Evolutionary conservation across 1,140 invertebrate genomes (phyloP), one percentile per base, ranked within the genome.

Genomic region (Teleogryllus occipitalis): DNA sequence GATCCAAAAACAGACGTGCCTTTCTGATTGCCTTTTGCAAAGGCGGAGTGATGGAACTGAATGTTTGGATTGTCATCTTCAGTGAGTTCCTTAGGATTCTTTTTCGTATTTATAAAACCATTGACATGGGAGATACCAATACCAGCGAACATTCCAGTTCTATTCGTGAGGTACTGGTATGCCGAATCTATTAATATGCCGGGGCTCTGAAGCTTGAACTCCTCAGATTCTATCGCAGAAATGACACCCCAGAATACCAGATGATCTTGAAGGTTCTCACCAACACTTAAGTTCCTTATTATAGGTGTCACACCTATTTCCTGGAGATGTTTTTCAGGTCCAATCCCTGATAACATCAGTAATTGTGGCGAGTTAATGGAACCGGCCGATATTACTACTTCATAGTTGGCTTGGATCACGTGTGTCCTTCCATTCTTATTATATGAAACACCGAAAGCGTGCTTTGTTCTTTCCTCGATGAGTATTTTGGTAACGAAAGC

Each of bases 221-320:
- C 21, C 73, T 89, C 84, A 83, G 91, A 86, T 27, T 83, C 76
- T 0, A 93, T 88, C 5, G 89, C 84, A 82, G 93, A 94, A 7
- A 90, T 89, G 5, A 95, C 80, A 0, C 91, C 91, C 2, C 92
- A 92, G 7, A 91, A 88, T 0, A 91, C 90, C 21, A 93, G 90
- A 81, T 96, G 94, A 84, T 96, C 94, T 89, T 94, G 93, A 7
- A 95, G 85, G 84, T 95, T 95, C 76, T 90, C 89, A 2, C 94
- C 94, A 7, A 95, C 93, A n/a, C 89, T 91, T 22, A 93, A 87
- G 87, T 96, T 91, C 80, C 8, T 74, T 10, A 79, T 47, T 6
- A 82, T 76, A 5, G 81, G 77, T 7, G 22, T 75, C 7, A 82
- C 78, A 7, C 78, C 74, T 7, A 82, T 22, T 7, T 82, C 77